phyloP scores from a whole-genome alignment of 92 coral and sea anemone species.

The Phymanthus crucifer region DNA sequence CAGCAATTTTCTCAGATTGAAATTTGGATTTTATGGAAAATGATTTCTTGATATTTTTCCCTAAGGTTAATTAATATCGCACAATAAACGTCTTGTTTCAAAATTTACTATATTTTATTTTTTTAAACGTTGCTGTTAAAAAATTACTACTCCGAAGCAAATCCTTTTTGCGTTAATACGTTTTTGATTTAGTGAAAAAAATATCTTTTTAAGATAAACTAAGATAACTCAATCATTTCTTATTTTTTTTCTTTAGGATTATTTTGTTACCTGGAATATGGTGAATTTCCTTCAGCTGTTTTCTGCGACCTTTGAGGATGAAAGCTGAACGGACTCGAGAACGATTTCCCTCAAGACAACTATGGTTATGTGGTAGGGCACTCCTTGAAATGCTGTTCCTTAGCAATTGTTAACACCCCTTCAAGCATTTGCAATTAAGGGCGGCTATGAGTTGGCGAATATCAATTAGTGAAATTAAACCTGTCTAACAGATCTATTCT shows the following conservation, averaged over 20 bases:
- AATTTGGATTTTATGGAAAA: too few relatives aligned
- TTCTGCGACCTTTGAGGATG: conserved; percentile 8
- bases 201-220: not conserved
- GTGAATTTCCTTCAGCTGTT: not conserved
- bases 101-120: too few relatives aligned
- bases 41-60: too few relatives aligned
- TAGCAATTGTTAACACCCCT: conserved; percentile 33
- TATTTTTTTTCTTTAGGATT: not conserved
- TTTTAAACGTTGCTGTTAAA: too few relatives aligned
- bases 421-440: conserved; percentile 24
- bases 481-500: not conserved
- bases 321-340: conserved; percentile 9
- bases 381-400: conserved; percentile 31
- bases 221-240: not conserved
- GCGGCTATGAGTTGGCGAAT: conserved; percentile 16
- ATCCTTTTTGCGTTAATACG: too few relatives aligned
- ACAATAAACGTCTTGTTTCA: too few relatives aligned
- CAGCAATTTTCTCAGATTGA: too few relatives aligned
- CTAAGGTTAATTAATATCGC: too few relatives aligned
- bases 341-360: conserved; percentile 16
- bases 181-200: not conserved
- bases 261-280: not conserved
- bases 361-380: conserved; percentile 34
- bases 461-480: not conserved
- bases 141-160: too few relatives aligned